Evolutionary conservation across 92 coral and sea anemone genomes (phyloP).

Genomic region (Meandrina meandrites): DNA sequence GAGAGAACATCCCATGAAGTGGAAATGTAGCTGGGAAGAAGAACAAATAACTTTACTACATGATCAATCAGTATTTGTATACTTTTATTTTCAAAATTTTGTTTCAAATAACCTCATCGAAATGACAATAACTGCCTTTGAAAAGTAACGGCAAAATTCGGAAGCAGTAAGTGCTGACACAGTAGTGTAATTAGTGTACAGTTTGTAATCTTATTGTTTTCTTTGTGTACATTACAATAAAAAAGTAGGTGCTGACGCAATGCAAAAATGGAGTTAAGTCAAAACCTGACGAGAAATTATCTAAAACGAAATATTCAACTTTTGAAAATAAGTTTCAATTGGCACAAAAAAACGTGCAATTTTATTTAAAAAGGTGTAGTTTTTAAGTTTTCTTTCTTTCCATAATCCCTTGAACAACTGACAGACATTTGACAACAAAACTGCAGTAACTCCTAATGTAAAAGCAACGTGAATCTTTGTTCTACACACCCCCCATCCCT

Average conservation of each 20-base stretch:
- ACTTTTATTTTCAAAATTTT: slow-evolving; percentile 6
- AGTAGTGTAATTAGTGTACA: too few species aligned
- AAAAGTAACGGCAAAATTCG: neutral
- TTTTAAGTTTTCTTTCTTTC: neutral
- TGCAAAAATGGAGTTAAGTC: neutral
- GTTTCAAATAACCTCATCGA: neutral
- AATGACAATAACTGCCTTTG: neutral
- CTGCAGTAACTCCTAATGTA: neutral
- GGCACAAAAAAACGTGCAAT: neutral
- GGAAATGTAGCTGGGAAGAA: neutral
- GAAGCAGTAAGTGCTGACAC: neutral
- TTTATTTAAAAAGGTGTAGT: neutral
- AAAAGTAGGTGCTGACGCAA: too few species aligned
- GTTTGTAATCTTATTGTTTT: too few species aligned
- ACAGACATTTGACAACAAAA: neutral
- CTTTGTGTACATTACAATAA: too few species aligned
- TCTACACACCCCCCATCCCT: neutral
- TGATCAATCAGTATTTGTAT: neutral
- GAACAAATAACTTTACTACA: neutral
- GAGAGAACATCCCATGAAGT: neutral
- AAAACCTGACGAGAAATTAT: neutral
- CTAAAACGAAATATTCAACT: neutral
- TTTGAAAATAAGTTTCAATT: neutral
- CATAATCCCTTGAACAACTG: neutral
- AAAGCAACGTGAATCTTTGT: neutral